phyloP scores from a whole-genome alignment of 35 echinoderm and acorn worm genomes.

The Apostichopus japonicus region DNA sequence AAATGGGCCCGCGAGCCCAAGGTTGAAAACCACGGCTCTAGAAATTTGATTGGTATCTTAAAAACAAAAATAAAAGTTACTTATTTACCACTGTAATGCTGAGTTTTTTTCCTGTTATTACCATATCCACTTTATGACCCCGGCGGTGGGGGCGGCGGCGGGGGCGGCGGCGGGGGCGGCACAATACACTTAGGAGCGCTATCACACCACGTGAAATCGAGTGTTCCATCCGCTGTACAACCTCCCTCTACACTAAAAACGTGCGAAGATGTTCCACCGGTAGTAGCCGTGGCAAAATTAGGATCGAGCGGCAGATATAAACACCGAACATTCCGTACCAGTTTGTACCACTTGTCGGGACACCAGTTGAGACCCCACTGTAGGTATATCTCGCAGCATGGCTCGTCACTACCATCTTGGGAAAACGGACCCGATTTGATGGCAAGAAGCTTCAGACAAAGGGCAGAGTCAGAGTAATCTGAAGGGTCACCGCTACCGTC shows the following conservation, averaged over 20 bases:
- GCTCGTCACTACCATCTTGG: background rate
- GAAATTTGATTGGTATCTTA: too few species aligned
- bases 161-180: too few species aligned
- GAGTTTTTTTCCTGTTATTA: too few species aligned
- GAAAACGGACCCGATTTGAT: background rate
- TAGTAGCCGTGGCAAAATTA: background rate
- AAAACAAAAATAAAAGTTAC: too few species aligned
- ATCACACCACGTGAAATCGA: background rate
- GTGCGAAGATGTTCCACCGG: background rate
- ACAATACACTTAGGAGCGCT: background rate
- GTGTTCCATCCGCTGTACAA: background rate
- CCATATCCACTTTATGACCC: too few species aligned
- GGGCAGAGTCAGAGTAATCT: background rate
- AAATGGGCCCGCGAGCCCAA: too few species aligned
- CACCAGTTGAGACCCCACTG: background rate
- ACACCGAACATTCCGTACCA: background rate
- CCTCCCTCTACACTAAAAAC: background rate
- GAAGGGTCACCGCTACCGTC: background rate
- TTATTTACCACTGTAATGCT: too few species aligned
- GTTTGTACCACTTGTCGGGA: background rate
- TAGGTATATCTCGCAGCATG: slow-evolving; percentile 35
- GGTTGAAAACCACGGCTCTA: too few species aligned
- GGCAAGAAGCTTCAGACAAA: background rate
- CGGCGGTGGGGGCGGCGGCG: too few species aligned
- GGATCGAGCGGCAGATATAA: background rate